phyloP scores from a whole-genome alignment of 1,140 invertebrate species.

The Hyles vespertilio region DNA sequence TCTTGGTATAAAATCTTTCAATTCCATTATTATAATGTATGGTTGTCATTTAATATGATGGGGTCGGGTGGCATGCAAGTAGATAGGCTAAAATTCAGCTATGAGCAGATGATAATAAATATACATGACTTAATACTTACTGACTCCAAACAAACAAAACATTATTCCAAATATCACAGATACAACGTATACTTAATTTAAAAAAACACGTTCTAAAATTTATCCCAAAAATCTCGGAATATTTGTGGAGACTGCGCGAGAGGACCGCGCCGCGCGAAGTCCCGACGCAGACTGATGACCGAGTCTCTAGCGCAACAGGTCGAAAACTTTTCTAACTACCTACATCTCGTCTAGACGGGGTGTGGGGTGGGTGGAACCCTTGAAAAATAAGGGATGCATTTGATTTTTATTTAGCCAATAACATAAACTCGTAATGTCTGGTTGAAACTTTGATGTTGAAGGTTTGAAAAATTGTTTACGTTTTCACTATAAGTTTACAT shows the following conservation, averaged over 20 bases:
- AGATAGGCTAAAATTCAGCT: too few relatives aligned
- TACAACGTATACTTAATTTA: slow-evolving; percentile 9
- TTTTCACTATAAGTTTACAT: too few relatives aligned
- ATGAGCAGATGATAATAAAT: background rate
- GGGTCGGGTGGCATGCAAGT: too few relatives aligned
- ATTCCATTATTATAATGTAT: too few relatives aligned
- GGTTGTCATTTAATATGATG: too few relatives aligned
- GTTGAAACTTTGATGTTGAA: too few relatives aligned
- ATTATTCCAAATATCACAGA: slow-evolving; percentile 33
- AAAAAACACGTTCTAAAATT: too few relatives aligned
- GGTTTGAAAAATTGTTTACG: too few relatives aligned
- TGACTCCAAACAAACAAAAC: slow-evolving; percentile 50
- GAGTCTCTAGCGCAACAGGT: slow-evolving; percentile 18
- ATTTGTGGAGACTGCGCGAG: slow-evolving; percentile 10
- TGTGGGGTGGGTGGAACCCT: slow-evolving; percentile 7
- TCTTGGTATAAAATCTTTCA: too few relatives aligned
- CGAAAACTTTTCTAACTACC: slow-evolving; percentile 23
- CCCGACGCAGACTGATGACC: slow-evolving; percentile 28
- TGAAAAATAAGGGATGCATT: too few relatives aligned
- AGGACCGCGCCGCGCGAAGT: slow-evolving; percentile 27
- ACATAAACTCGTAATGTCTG: too few relatives aligned
- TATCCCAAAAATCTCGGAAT: slow-evolving; percentile 9
- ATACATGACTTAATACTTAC: slow-evolving; percentile 35
- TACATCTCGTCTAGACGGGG: slow-evolving; percentile 44
- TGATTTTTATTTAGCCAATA: too few relatives aligned